Evolutionary conservation across 2,888 invertebrate genomes (phyloP), one percentile per base, ranked within the genome.

Genomic region (Ophraella communa): DNA sequence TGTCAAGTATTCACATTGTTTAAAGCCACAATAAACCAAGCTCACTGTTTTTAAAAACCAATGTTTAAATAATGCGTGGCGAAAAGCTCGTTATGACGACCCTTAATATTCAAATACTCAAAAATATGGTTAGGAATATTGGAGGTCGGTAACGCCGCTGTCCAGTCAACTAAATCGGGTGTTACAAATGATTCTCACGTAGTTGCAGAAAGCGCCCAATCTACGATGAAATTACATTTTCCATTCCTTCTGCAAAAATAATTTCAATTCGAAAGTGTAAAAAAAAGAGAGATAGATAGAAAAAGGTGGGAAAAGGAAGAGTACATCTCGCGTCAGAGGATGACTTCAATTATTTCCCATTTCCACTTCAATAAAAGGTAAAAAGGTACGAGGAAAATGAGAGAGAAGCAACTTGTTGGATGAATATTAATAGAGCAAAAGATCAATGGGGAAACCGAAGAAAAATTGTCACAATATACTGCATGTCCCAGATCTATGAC

Each of bases 181-280:
- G 65, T 72, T 68, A 67, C 61, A 69, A 68, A 72, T 71, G 72
- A 68, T 54, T 24, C 66, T 71, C 72, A 72, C 72, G 71, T 71
- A 68, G 58, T 61, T 56, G 56, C 52, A 61, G 65, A 61, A 69
- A 67, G 65, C 66, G 68, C 55, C 68, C 69, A 68, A 68, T 70
- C 66, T 69, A 65, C 66, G 66, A 24, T 33, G 63, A 65, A 70
- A 72, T 72, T 71, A 63, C 71, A 65, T 70, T 65, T 64, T 42
- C 59, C 52, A 59, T 52, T 57, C 42, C 57, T 58, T 39, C 65
- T 65, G 71, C 68, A 66, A 67, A 68, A 71, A 64, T 67, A 68
- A 68, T 70, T 70, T 64, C 66, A 65, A 66, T 67, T 64, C 59
- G 39, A 62, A 62, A 44, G 59, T 33, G 51, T 33, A 30, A 62